Evolutionary conservation across 2,888 invertebrate species (phyloP).

Genomic region (Nomada fabriciana): DNA sequence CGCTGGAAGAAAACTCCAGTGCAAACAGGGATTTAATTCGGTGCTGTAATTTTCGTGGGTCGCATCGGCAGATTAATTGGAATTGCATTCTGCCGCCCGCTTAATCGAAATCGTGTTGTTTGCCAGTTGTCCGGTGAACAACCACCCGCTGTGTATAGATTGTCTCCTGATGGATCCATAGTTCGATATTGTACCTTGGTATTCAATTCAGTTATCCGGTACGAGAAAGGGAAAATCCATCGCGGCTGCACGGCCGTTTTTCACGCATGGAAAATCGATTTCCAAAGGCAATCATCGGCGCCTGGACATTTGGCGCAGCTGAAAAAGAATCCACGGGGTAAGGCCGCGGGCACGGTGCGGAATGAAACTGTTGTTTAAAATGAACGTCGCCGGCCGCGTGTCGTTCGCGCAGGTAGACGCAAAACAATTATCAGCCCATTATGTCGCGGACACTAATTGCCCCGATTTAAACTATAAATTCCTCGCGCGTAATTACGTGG

Average conservation of each 20-base stretch:
- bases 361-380: slow-evolving; percentile 43
- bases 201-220: background rate
- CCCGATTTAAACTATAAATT: slow-evolving; percentile 43
- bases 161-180: background rate
- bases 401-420: slow-evolving; percentile 5
- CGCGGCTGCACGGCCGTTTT: background rate
- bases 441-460: slow-evolving; percentile 46
- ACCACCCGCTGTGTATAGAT: background rate
- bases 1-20: slow-evolving; percentile 57
- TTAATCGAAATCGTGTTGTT: slow-evolving; percentile 42
- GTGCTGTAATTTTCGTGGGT: slow-evolving; percentile 39
- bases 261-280: slow-evolving; percentile 11
- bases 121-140: background rate
- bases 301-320: background rate
- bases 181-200: background rate
- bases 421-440: slow-evolving; percentile 58
- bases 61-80: slow-evolving; percentile 43
- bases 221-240: slow-evolving; percentile 4
- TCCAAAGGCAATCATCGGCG: slow-evolving; percentile 25
- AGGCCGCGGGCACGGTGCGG: slow-evolving; percentile 13
- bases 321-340: slow-evolving; percentile 30
- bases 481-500: slow-evolving; percentile 34
- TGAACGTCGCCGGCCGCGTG: slow-evolving; percentile 20
- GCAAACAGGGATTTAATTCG: slow-evolving; percentile 65
- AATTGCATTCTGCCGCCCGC: slow-evolving; percentile 1